These are phyloP conservation scores for Dicrostonyx torquatus DNA, from an alignment of 2,797 vertebrate species.

Conservation along the genomic window DNA sequence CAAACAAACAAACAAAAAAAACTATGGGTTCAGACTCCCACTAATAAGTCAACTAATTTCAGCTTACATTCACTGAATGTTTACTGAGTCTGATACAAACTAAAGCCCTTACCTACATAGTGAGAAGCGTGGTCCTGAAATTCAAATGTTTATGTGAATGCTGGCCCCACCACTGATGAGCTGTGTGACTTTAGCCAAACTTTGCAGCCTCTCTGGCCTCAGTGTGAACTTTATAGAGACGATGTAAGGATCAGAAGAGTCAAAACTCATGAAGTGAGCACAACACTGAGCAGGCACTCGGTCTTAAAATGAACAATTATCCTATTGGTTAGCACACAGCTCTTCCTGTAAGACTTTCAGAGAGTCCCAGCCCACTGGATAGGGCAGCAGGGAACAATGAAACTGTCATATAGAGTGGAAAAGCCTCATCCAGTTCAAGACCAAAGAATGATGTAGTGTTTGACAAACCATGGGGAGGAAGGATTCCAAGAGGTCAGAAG, in stretches of 20 bases:
- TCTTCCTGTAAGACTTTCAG: conserved; percentile 21
- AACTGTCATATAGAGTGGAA: not conserved
- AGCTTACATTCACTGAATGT: not conserved
- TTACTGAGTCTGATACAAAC: not conserved
- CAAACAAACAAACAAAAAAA: too few species aligned
- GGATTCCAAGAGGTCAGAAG: not conserved
- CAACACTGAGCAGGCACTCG: not conserved
- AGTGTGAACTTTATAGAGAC: not conserved
- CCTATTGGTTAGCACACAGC: not conserved
- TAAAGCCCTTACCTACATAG: not conserved
- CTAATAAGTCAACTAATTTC: not conserved
- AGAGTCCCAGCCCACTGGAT: not conserved
- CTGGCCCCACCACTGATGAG: not conserved
- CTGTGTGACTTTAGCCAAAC: not conserved
- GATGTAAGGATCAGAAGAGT: not conserved
- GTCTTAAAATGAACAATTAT: conserved; percentile 1
- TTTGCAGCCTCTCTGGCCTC: not conserved
- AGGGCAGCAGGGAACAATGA: not conserved
- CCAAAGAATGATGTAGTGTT: not conserved
- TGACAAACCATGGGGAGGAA: not conserved
- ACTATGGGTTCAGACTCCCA: not conserved
- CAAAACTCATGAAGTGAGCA: not conserved
- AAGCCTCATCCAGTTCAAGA: not conserved
- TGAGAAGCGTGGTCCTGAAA: not conserved
- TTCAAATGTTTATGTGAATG: not conserved